Percentiles rank a stretch among this genome's conserved stretches.
These are phyloP conservation scores for Sussaba pulchella DNA, from an alignment of 2,888 invertebrate genomes.

Conservation along the genomic window DNA sequence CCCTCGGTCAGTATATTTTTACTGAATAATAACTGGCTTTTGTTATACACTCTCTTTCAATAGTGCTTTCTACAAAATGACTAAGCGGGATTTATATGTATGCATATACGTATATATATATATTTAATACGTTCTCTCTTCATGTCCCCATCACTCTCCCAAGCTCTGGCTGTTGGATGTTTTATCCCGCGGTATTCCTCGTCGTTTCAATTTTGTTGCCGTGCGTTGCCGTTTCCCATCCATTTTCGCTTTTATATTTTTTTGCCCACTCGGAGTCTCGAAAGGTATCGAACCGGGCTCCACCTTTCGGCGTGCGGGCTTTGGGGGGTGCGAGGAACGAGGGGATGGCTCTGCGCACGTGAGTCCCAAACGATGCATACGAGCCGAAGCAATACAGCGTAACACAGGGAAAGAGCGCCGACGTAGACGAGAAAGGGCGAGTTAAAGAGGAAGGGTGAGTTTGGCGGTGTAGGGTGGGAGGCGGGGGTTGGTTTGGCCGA, in stretches of 20 bases:
- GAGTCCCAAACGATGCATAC: conserved; percentile 14
- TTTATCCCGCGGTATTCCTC: conserved; percentile 3
- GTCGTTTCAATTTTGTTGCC: conserved; percentile 26
- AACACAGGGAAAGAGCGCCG: conserved; percentile 23
- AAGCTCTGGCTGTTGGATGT: conserved; percentile 1
- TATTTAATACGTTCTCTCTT: conserved; percentile 16
- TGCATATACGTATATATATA: neutral
- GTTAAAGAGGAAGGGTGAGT: neutral
- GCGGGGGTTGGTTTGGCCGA: conserved; percentile 9
- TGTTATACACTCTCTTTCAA: conserved; percentile 17
- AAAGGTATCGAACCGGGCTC: conserved; percentile 53
- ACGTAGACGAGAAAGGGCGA: neutral
- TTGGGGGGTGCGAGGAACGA: neutral
- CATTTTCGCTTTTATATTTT: conserved; percentile 64
- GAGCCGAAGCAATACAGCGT: conserved; percentile 27
- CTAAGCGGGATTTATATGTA: neutral
- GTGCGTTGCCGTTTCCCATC: conserved; percentile 46
- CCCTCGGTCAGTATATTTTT: neutral
- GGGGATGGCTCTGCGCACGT: conserved; percentile 18
- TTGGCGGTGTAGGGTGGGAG: neutral
- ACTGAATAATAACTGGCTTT: conserved; percentile 4
- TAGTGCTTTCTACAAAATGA: conserved; percentile 37
- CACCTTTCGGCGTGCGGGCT: conserved; percentile 42
- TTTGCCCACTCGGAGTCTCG: conserved; percentile 40
- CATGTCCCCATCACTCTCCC: neutral